A percentile compares a stretch with the other conserved stretches of the same genome.
Conservation (phyloP, 2,888 invertebrate genomes). For the Thymelicus lineola region DNA sequence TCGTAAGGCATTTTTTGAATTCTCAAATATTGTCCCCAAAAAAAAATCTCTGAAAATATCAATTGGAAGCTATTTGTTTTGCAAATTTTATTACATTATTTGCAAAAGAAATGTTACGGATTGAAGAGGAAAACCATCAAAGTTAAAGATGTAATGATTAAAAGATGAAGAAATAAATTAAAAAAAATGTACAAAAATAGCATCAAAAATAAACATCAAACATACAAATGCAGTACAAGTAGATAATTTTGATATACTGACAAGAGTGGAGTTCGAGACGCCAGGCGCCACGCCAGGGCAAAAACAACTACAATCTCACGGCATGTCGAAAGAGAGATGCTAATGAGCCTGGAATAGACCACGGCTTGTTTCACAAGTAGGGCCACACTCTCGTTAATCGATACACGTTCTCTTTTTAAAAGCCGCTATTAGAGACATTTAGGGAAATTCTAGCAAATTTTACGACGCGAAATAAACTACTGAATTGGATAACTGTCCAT, state of each 20-base stretch:
- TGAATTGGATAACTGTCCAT: conserved; percentile 23
- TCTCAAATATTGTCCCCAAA: no score
- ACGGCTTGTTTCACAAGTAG: conserved; percentile 72
- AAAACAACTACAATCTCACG: conserved; percentile 25
- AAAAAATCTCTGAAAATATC: no score
- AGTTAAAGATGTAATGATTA: no score
- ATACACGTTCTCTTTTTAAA: conserved; percentile 60
- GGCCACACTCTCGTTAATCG: conserved; percentile 66
- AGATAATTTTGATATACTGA: neutral
- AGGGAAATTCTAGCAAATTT: conserved; percentile 46
- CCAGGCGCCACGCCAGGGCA: conserved; percentile 3
- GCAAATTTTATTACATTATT: no score
- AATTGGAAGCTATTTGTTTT: no score
- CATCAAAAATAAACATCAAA: neutral
- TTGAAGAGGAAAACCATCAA: no score
- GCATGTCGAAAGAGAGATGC: conserved; percentile 45
- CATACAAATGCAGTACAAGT: neutral
- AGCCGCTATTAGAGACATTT: conserved; percentile 28
- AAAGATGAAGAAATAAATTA: no score
- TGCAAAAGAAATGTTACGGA: no score
- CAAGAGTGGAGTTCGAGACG: conserved; percentile 25
- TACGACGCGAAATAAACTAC: conserved; percentile 38
- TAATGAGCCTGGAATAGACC: conserved; percentile 65
- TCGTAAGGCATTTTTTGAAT: no score
- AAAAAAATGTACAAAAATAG: no score